A percentile compares a stretch with the other conserved stretches of the same genome.
phyloP scores from a whole-genome alignment of 2,113 vertebrate genomes.

The Nicator chloris region DNA sequence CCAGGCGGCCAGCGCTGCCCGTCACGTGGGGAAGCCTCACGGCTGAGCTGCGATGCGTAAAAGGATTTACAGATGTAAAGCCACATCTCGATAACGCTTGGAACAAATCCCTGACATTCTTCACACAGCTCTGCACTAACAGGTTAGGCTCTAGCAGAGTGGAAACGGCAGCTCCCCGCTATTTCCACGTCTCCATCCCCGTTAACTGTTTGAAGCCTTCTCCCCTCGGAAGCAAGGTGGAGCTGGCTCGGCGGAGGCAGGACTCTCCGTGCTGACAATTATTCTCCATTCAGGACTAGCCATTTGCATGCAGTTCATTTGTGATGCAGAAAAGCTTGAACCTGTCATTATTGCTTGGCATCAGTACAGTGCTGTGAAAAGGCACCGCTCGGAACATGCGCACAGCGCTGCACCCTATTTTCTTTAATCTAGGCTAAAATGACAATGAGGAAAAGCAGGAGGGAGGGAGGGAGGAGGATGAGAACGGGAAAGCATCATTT shows the following conservation, averaged over 20 bases:
- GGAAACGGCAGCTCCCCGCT: slow-evolving; percentile 59
- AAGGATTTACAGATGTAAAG: slow-evolving; percentile 71
- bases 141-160: slow-evolving; percentile 57
- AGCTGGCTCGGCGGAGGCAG: background rate
- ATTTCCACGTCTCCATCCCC: background rate
- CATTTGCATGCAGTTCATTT: slow-evolving; percentile 77
- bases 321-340: slow-evolving; percentile 74
- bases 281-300: slow-evolving; percentile 66
- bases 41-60: slow-evolving; percentile 67
- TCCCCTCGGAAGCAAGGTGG: background rate
- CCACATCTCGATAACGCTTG: slow-evolving; percentile 59
- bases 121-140: slow-evolving; percentile 69
- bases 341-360: slow-evolving; percentile 77
- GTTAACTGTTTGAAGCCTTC: slow-evolving; percentile 39
- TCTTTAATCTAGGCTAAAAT: slow-evolving; percentile 56
- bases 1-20: background rate
- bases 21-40: slow-evolving; percentile 47
- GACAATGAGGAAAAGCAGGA: slow-evolving; percentile 36
- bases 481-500: background rate
- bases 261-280: slow-evolving; percentile 56
- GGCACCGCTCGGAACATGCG: slow-evolving; percentile 46
- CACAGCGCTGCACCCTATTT: slow-evolving; percentile 21
- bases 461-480: background rate
- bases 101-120: slow-evolving; percentile 66
- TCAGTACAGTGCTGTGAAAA: slow-evolving; percentile 58